Base-by-base conservation (phyloP, 2,888 invertebrate genomes). In the Trissoscelio sp. region DNA sequence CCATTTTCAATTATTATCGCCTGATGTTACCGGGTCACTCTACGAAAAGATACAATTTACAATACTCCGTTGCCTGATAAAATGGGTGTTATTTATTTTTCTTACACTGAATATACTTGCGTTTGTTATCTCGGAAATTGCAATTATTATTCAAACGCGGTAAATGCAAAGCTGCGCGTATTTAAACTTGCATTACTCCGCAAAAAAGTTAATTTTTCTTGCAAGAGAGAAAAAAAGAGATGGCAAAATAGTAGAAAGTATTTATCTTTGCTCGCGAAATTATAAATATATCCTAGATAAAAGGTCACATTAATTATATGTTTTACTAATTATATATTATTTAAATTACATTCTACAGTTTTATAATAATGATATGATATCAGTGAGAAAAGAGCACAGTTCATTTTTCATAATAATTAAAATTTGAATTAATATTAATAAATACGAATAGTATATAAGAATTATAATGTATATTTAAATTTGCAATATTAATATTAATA, bases 111-210 rank as follows among this genome's bases (percentile, higher is more conserved):
- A 74, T 37, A 57, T 44, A 64, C 53, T 64, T 37, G 34, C 55
- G 22, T 64, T 57, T 64, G 74, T 64, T 74, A 74, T 74, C 74
- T 75, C 51, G 28, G 55, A 44, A 75, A 66, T 66, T 75, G 58
- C 39, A 66, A 75, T 75, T 75, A 75, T 58, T 75, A 75, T 75
- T 75, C 74, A 75, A 66, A 75, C 37, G 42, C 46, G 55, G 74
- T 75, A 66, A 75, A 73, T 44, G 64, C 73, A 34, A 46, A 51
- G 73, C 34, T 46, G 62, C 55, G 39, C 53, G 64, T 74, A 74
- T 74, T 74, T 74, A 74, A 73, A 64, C 24, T 55, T 64, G 64
- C 74, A 24, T 74, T 73, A 64, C 18, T 55, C 28, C 28, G 34
- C 20, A 53, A 57, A 74, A 74, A 74, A 24, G 42, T 73, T 62